Evolutionary conservation across 2,113 vertebrate species (phyloP).

Genomic region (Gallinago undulata): DNA sequence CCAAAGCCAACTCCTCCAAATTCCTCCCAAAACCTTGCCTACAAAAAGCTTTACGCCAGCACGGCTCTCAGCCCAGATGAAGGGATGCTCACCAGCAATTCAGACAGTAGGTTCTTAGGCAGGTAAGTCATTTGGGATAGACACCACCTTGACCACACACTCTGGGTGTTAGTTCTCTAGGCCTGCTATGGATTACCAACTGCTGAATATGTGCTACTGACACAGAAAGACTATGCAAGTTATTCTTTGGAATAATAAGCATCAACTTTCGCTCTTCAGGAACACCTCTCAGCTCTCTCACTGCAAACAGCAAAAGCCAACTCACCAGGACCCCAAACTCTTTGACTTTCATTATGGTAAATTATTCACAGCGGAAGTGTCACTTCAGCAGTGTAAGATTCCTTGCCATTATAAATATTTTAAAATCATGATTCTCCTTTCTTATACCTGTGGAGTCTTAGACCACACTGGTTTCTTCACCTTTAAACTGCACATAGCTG

Average conservation of each 20-base stretch:
- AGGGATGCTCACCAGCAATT: fast-evolving
- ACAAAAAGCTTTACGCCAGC: not conserved
- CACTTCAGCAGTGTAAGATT: not conserved
- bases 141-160: not conserved
- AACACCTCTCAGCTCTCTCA: not conserved
- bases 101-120: not conserved
- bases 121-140: not conserved
- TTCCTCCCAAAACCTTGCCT: not conserved
- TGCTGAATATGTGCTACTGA: not conserved
- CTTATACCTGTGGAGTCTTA: not conserved
- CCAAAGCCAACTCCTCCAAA: not conserved
- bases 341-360: slow-evolving; percentile 22
- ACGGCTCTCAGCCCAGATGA: not conserved
- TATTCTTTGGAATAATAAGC: not conserved
- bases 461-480: not conserved
- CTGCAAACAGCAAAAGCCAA: not conserved
- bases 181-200: not conserved
- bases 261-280: not conserved
- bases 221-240: not conserved
- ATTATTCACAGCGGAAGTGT: slow-evolving; percentile 13
- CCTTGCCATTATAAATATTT: slow-evolving; percentile 25
- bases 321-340: not conserved
- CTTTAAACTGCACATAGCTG: not conserved
- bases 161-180: not conserved
- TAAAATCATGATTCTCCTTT: not conserved